Conservation (phyloP, 2,113 vertebrate genomes). For the Chrysochloris asiatica region DNA sequence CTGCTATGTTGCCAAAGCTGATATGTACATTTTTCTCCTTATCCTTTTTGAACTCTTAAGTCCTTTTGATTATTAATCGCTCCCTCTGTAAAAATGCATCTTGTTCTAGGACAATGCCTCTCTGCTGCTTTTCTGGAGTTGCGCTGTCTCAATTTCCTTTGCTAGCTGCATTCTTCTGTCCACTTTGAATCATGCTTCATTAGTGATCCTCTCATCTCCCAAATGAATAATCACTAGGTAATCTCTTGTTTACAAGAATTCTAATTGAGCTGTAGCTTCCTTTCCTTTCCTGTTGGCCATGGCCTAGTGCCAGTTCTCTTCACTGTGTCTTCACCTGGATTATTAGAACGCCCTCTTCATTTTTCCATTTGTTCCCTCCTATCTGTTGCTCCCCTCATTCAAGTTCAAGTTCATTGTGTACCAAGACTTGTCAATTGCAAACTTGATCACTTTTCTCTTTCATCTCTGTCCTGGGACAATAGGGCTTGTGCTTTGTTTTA, state of each 20-base stretch:
- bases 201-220: not conserved
- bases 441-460: not conserved
- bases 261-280: not conserved
- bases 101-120: not conserved
- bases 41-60: not conserved
- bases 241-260: not conserved
- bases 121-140: not conserved
- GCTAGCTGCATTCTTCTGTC: not conserved
- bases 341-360: not conserved
- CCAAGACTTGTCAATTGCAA: not conserved
- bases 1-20: not conserved
- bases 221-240: not conserved
- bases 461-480: not conserved
- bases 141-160: not conserved
- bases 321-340: not conserved
- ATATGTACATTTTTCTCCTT: not conserved
- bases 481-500: not conserved
- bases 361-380: not conserved
- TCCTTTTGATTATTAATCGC: not conserved
- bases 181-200: not conserved
- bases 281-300: not conserved
- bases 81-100: not conserved
- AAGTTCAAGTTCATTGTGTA: not conserved
- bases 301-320: not conserved
- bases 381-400: not conserved